Evolutionary conservation across 2,888 invertebrate species (phyloP).

Genomic region (Masnerella sp.): DNA sequence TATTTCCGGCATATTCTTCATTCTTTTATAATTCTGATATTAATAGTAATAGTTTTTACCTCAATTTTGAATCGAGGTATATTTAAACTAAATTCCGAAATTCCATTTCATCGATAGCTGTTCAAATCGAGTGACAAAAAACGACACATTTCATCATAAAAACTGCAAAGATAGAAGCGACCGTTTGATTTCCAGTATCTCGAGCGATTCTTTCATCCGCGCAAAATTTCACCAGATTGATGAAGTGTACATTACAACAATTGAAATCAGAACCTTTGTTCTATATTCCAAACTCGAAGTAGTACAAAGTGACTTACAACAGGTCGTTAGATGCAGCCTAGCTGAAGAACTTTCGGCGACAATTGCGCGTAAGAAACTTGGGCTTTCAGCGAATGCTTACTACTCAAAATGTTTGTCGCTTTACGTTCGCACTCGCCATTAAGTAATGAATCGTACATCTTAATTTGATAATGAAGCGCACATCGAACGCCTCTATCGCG

Average conservation of each 20-base stretch:
- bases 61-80: no score
- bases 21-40: no score
- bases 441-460: constrained; percentile 55
- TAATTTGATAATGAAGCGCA: constrained; percentile 35
- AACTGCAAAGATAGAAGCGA: no score
- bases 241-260: constrained; percentile 49
- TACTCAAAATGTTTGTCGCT: constrained; percentile 39
- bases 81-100: no score
- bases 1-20: no score
- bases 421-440: constrained; percentile 45
- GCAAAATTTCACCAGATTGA: constrained; percentile 25
- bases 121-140: no score
- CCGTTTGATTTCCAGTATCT: no score
- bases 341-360: constrained; percentile 39
- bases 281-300: constrained; percentile 35
- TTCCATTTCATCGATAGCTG: no score
- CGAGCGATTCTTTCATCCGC: constrained; percentile 6
- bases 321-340: constrained; percentile 37
- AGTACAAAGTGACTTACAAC: constrained; percentile 47
- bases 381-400: constrained; percentile 44
- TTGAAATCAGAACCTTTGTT: constrained; percentile 52
- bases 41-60: no score
- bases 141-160: no score
- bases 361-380: constrained; percentile 51
- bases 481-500: no score